phyloP scores from a whole-genome alignment of 2,888 invertebrate species.

The Eristalis intricaria region DNA sequence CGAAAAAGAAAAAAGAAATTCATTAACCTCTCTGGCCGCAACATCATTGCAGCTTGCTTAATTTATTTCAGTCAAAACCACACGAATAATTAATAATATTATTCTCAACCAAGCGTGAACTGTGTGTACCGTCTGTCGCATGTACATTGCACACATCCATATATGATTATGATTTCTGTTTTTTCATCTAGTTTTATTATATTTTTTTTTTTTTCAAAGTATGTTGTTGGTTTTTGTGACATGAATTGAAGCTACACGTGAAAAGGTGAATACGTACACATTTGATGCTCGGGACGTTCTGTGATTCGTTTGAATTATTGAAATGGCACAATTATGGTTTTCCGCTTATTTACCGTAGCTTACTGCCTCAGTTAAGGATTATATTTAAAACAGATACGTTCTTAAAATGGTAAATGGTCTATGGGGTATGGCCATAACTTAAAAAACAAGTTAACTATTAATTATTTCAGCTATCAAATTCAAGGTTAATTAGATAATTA shows the following conservation, averaged over 20 bases:
- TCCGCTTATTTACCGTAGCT: background rate
- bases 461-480: too few relatives aligned
- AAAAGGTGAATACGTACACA: background rate
- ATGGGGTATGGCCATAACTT: too few relatives aligned
- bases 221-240: background rate
- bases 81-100: background rate
- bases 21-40: background rate
- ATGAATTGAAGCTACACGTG: background rate
- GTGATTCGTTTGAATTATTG: background rate
- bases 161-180: background rate
- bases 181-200: background rate
- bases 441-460: too few relatives aligned
- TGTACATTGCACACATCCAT: background rate
- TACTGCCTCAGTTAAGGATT: too few relatives aligned
- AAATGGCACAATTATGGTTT: background rate
- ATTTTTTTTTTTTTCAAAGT: too few relatives aligned
- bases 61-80: slow-evolving; percentile 3
- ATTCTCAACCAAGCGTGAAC: background rate
- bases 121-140: background rate
- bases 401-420: too few relatives aligned
- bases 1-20: background rate
- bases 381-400: too few relatives aligned
- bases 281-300: background rate
- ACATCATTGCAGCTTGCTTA: background rate
- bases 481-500: too few relatives aligned